Conservation (phyloP, 1,140 invertebrate species). For the Venturia canescens region DNA sequence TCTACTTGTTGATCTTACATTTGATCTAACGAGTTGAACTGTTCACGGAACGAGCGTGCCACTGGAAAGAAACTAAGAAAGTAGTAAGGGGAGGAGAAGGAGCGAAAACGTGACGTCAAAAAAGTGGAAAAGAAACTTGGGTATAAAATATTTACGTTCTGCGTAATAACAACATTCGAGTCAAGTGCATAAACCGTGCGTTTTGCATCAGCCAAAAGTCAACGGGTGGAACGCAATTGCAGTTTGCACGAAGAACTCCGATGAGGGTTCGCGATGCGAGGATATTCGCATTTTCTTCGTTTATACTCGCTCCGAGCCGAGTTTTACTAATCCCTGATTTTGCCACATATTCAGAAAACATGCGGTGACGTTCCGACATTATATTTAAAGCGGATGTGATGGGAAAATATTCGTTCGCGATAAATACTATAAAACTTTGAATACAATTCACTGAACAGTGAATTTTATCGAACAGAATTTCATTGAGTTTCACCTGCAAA, state of each 20-base stretch:
- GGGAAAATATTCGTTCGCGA: no score
- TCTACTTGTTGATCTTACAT: background rate
- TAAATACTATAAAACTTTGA: no score
- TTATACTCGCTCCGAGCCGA: background rate
- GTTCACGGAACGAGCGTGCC: background rate
- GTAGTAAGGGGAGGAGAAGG: background rate
- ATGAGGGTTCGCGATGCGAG: slow-evolving; percentile 5
- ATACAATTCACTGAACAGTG: no score
- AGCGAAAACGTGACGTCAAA: background rate
- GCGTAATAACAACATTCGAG: slow-evolving; percentile 14
- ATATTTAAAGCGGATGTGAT: no score
- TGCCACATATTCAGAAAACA: background rate
- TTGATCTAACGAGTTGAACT: background rate
- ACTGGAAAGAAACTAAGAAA: no score
- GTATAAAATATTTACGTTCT: slow-evolving; percentile 24
- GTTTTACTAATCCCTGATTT: background rate
- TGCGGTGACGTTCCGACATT: background rate
- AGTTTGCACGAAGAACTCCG: slow-evolving; percentile 14
- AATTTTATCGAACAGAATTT: no score
- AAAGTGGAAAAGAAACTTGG: background rate
- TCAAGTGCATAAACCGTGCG: background rate
- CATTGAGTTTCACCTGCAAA: no score
- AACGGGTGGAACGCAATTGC: slow-evolving; percentile 25
- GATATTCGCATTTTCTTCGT: background rate
- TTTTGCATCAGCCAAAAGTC: slow-evolving; percentile 3